Evolutionary conservation across 2,113 vertebrate species (phyloP).

Genomic region (Paraplagusia blochii): DNA sequence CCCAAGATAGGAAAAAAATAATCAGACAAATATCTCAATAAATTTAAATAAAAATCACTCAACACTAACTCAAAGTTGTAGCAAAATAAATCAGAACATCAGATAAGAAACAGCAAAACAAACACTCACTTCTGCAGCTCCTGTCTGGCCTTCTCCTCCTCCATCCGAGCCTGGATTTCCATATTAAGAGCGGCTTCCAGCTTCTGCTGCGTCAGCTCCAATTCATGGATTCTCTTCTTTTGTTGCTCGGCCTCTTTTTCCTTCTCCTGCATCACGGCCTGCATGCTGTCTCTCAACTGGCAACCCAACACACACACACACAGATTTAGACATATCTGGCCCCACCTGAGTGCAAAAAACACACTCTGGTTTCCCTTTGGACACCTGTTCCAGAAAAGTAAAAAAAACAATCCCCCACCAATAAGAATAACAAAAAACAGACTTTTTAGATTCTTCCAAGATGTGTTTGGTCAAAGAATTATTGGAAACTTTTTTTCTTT

Average conservation of each 20-base stretch:
- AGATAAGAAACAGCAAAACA: no score
- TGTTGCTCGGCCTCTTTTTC: conserved; percentile 69
- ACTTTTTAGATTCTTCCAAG: conserved; percentile 13
- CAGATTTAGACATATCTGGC: not conserved
- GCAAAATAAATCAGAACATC: no score
- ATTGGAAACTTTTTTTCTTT: conserved; percentile 18
- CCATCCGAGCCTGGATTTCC: conserved; percentile 74
- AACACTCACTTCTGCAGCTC: conserved; percentile 72
- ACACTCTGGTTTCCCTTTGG: conserved; percentile 24
- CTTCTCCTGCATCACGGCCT: conserved; percentile 70
- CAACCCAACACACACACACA: conserved; percentile 30
- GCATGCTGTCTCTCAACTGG: conserved; percentile 71
- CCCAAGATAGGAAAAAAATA: no score
- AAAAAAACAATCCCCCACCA: conserved; percentile 1
- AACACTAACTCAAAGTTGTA: no score
- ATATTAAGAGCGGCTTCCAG: conserved; percentile 72
- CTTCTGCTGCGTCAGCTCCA: conserved; percentile 73
- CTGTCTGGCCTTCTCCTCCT: conserved; percentile 71
- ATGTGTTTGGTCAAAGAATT: conserved; percentile 7
- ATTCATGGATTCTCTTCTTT: conserved; percentile 70
- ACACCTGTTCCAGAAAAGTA: conserved; percentile 37
- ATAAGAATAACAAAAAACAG: conserved; percentile 20
- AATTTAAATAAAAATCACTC: no score
- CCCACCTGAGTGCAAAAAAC: conserved; percentile 18
- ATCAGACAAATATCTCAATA: no score